Evolutionary conservation across 1,140 invertebrate species (phyloP).

Genomic region (Babylonia areolata): DNA sequence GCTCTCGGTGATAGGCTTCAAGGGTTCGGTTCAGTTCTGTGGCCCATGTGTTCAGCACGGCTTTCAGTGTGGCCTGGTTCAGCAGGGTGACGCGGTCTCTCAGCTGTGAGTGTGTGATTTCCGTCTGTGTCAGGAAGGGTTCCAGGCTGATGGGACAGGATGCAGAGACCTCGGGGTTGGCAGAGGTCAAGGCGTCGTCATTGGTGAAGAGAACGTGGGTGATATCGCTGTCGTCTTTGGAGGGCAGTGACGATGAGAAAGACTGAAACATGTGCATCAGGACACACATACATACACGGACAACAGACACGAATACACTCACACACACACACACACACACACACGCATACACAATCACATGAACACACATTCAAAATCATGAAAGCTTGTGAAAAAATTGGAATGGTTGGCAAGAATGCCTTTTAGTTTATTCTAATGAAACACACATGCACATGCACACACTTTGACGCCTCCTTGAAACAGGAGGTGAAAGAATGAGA

Average conservation of each 20-base stretch:
- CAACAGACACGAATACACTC: neutral
- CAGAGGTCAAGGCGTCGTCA: neutral
- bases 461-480: no score
- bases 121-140: constrained; percentile 6
- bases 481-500: no score
- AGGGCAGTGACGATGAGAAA: neutral
- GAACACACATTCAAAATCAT: no score
- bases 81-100: constrained; percentile 41
- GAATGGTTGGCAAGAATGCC: no score
- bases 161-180: neutral
- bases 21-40: constrained; percentile 39
- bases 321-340: neutral
- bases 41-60: constrained; percentile 48
- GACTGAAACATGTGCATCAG: neutral
- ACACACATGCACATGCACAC: no score
- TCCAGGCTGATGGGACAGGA: constrained; percentile 2
- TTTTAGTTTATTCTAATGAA: no score
- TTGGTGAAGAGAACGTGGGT: neutral
- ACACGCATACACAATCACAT: no score
- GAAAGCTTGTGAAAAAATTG: no score
- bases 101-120: constrained; percentile 37
- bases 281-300: neutral
- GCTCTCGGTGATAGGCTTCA: neutral
- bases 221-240: neutral
- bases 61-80: constrained; percentile 37